Evolutionary conservation across 1,140 invertebrate species (phyloP).

Genomic region (Calliphora vicina): DNA sequence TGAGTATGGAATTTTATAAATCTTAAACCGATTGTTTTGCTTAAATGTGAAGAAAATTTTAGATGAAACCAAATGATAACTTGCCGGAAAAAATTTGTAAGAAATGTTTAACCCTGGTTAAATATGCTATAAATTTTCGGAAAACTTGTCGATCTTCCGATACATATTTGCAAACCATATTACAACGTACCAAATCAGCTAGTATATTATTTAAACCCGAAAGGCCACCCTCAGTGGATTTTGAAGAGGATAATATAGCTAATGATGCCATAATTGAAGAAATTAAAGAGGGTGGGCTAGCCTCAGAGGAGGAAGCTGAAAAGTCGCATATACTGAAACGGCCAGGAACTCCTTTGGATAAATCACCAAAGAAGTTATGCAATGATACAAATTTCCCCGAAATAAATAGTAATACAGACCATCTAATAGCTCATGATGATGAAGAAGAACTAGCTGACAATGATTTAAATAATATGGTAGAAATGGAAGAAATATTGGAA

Average conservation of each 20-base stretch:
- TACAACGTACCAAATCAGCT: conserved; percentile 49
- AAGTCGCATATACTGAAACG: not conserved
- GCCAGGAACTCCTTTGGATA: not conserved
- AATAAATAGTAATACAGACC: not conserved
- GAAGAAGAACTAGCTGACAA: not conserved
- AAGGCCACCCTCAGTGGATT: not conserved
- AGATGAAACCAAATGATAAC: conserved; percentile 47
- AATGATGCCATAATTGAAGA: not conserved
- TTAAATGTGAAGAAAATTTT: not conserved
- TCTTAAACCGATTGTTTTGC: not conserved
- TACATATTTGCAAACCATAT: conserved; percentile 43
- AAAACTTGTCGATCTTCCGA: conserved; percentile 46
- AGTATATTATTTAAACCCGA: conserved; percentile 31
- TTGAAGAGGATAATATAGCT: conserved; percentile 11
- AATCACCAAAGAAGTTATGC: not conserved
- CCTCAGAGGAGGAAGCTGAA: not conserved
- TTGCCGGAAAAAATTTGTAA: conserved; percentile 54
- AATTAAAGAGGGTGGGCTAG: not conserved
- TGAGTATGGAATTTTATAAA: conserved; percentile 23
- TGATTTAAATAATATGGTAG: not conserved
- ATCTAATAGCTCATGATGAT: not conserved
- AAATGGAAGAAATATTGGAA: not conserved
- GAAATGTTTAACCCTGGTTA: conserved; percentile 42
- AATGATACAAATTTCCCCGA: not conserved
- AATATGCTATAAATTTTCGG: conserved; percentile 45